Conservation (phyloP, 2,888 invertebrate species). For the Dasypogon diadema region DNA sequence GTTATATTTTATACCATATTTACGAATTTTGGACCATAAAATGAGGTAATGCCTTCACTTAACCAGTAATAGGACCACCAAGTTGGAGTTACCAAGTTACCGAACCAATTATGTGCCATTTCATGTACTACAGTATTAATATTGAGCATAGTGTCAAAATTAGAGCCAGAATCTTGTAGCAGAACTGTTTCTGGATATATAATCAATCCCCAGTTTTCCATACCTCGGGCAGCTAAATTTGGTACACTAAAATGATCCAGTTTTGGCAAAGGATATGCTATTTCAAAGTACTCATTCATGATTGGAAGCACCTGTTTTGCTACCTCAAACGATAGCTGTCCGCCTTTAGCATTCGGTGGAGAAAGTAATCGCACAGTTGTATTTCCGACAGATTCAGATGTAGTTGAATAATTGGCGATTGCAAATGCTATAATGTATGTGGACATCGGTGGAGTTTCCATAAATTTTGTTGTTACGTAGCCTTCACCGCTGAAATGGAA, state of each 20-base stretch:
- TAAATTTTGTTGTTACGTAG: slow-evolving; percentile 61
- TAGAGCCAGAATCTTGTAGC: slow-evolving; percentile 60
- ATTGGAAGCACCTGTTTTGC: slow-evolving; percentile 78
- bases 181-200: slow-evolving; percentile 70
- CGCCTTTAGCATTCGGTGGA: slow-evolving; percentile 59
- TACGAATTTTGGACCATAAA: slow-evolving; percentile 70
- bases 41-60: slow-evolving; percentile 78
- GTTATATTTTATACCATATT: neutral
- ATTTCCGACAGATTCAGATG: slow-evolving; percentile 56
- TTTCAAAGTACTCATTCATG: slow-evolving; percentile 78
- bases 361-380: slow-evolving; percentile 53
- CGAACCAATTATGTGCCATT: slow-evolving; percentile 84
- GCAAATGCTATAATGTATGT: slow-evolving; percentile 85
- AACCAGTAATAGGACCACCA: slow-evolving; percentile 77
- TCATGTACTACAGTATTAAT: slow-evolving; percentile 75
- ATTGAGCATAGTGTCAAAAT: slow-evolving; percentile 59
- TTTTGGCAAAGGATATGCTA: slow-evolving; percentile 82
- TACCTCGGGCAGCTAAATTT: slow-evolving; percentile 85
- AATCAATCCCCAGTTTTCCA: slow-evolving; percentile 95
- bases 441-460: slow-evolving; percentile 76
- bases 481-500: slow-evolving; percentile 41
- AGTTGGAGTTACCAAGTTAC: slow-evolving; percentile 77
- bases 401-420: slow-evolving; percentile 71
- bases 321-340: slow-evolving; percentile 78
- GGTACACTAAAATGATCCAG: slow-evolving; percentile 90